Percentiles rank a stretch among this genome's conserved stretches.
These are phyloP conservation scores for Micoletzkya japonica DNA, from an alignment of 2,888 invertebrate genomes.

Conservation along the genomic window DNA sequence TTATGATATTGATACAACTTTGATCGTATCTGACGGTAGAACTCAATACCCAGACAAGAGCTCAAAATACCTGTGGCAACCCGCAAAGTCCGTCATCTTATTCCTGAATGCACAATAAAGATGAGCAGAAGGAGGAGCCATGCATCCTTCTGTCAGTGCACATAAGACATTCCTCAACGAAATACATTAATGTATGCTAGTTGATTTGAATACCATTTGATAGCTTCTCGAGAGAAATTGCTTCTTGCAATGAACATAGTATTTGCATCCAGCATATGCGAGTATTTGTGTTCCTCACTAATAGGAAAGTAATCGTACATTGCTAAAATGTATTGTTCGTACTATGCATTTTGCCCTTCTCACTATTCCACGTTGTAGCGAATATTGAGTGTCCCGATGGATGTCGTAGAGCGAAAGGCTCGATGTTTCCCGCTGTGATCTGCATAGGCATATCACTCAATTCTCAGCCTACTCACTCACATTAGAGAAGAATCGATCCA, in stretches of 20 bases:
- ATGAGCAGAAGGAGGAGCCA: conserved; percentile 1
- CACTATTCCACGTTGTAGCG: neutral
- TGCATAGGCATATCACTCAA: neutral
- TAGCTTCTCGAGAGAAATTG: conserved; percentile 16
- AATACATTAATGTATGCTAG: neutral
- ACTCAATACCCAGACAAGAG: neutral
- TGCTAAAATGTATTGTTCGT: neutral
- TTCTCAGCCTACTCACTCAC: neutral
- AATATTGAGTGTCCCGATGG: conserved; percentile 21
- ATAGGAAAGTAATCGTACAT: conserved; percentile 26
- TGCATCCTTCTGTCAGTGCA: conserved; percentile 19
- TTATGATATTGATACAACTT: conserved; percentile 22
- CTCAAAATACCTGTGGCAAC: conserved; percentile 19
- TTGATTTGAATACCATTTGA: conserved; percentile 5
- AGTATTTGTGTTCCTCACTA: neutral
- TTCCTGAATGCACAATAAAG: neutral
- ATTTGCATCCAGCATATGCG: conserved; percentile 27
- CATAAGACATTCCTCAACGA: conserved; percentile 12
- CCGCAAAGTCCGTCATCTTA: neutral
- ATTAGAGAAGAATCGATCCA: conserved; percentile 13
- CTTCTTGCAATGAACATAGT: conserved; percentile 19
- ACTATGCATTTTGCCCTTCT: neutral
- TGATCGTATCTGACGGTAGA: conserved; percentile 26
- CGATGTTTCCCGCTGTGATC: conserved; percentile 17
- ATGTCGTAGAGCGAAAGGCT: conserved; percentile 20